Base-by-base conservation (phyloP, 1,140 invertebrate species). In the Pachyrhynchus sulphureomaculatus region DNA sequence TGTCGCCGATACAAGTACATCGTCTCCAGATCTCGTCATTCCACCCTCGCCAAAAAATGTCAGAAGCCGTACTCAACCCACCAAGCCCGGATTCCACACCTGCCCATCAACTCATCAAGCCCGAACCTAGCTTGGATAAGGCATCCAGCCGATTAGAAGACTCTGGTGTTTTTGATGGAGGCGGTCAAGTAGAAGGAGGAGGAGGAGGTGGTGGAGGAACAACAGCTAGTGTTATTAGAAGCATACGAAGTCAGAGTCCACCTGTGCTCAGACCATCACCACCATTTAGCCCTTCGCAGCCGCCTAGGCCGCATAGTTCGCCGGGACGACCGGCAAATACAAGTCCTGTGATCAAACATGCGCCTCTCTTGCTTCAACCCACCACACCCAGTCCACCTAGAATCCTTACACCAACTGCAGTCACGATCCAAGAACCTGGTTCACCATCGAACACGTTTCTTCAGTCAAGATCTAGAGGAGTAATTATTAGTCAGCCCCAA, bases 1-100 rank as follows among this genome's bases (percentile, higher is more conserved):
- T 77, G 87, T 92, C 79, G 90, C 90, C 72, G 92, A 93, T 79
- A 91, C 91, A 72, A 92, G 89, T 78, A 91, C 89, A 72, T 91
- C 90, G 71, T 92, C 90, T 72, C 89, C 90, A 73, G 90, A 92
- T 78, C 84, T 90, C 61, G 84, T 87, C 74, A 88, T 87, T 76
- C 88, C 86, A 72, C 76, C 82, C 73, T 89, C 88, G 70, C 88
- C 88, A 76, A 85, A 85, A n/a, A 76, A 83, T 86, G 78, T 81
- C 79, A 76, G 83, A 70, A 23, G 64, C 62, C 18, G 62, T 78
- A 75, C 81, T 70, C 39, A 72, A 56, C 58, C 71, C 71, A 32
- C 74, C 75, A 9, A 73, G 71, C 57, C 75, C 65, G 18, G 73
- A 74, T 62, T 73, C 72, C 10, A 75, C 74, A 45, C 71, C 68